Base-by-base conservation (phyloP, 2,888 invertebrate species). In the Brachypalpus laphriformis region DNA sequence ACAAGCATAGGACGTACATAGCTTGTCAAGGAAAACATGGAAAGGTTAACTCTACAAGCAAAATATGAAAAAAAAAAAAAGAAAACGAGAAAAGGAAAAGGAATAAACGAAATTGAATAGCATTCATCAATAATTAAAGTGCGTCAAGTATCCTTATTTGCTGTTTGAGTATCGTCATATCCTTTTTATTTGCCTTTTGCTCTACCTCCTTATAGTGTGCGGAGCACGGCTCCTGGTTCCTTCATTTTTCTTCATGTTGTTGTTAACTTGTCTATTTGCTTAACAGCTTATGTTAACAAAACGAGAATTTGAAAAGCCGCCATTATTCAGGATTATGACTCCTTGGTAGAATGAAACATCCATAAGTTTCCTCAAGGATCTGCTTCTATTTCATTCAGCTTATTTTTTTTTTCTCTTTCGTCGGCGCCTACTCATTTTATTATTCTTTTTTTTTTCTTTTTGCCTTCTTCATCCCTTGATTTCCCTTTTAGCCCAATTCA, bases 231-330 rank as follows among this genome's bases (percentile, higher is more conserved):
- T 28, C 34, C 18, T 70, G 22, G 68, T 16, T 66, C 42, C 51
- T 71, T 45, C 25, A 82, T 54, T 61, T 37, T 34, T 31, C 61
- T 74, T 74, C 57, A 75, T 56, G 83, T 74, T 83, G 78, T 85
- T 85, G 85, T 85, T 85, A 85, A 80, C 85, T 80, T 85, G 85
- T 85, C 80, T 85, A 85, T 85, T 85, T 85, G 80, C 80, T 80
- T 80, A 85, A 85, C 70, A 65, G 75, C 80, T 85, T 76, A 85
- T 85, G 75, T 76, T 85, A 81, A 85, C 85, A 85, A 80, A 81
- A 85, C 81, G 85, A 81, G 81, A 81, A 85, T 81, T 85, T 85
- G 75, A 85, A 85, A 85, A 81, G 85, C 75, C 85, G 66, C 85
- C 81, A 85, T 85, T 81, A 85, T 85, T 85, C 81, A 81, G 71